These are phyloP conservation scores for Chirona hameri DNA, from an alignment of 2,888 invertebrate genomes.

Conservation along the genomic window DNA sequence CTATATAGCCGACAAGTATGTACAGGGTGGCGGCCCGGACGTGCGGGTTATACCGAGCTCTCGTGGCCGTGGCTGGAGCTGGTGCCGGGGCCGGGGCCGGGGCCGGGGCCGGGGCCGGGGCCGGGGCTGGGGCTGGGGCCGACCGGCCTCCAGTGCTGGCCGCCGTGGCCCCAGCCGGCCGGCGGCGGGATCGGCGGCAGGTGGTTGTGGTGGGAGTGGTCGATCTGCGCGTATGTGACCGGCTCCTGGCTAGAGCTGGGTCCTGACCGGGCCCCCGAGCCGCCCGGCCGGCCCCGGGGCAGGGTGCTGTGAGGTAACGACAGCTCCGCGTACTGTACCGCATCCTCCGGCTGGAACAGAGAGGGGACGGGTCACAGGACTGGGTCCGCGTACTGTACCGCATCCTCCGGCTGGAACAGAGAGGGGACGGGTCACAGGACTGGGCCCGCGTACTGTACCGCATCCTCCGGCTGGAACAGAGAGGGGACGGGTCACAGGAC, in stretches of 20 bases:
- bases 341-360: constrained; percentile 3
- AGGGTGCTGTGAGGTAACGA: neutral
- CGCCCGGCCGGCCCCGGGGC: neutral
- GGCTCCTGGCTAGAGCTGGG: neutral
- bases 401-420: too few species aligned
- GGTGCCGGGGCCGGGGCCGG: neutral
- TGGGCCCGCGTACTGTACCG: too few species aligned
- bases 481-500: too few species aligned
- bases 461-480: too few species aligned
- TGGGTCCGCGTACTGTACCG: too few species aligned
- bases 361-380: too few species aligned
- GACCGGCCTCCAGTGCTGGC: neutral
- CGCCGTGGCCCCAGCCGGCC: neutral
- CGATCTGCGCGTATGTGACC: neutral
- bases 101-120: neutral
- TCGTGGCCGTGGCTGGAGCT: neutral
- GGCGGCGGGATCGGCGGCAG: constrained; percentile 4
- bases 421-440: too few species aligned
- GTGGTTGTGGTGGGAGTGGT: neutral
- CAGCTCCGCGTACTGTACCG: constrained; percentile 1
- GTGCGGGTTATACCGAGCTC: neutral
- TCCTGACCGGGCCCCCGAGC: neutral
- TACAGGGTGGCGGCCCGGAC: neutral
- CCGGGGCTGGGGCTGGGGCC: neutral
- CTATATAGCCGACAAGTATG: neutral